Evolutionary conservation across 2,888 invertebrate species (phyloP).

Genomic region (Machimus atricapillus): DNA sequence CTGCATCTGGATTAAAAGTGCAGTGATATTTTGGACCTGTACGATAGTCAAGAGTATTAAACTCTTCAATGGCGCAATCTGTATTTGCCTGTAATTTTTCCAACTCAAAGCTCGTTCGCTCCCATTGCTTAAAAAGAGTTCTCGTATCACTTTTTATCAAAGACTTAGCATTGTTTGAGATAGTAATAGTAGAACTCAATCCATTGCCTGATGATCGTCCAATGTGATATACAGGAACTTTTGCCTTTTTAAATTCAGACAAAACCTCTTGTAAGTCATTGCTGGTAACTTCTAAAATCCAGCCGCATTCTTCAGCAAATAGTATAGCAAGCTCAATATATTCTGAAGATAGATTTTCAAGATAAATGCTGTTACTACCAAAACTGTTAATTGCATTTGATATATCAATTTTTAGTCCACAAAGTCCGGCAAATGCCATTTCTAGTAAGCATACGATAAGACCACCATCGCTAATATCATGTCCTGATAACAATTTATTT

Average conservation of each 20-base stretch:
- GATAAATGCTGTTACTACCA: slow-evolving; percentile 47
- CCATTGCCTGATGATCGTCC: slow-evolving; percentile 74
- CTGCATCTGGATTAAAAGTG: slow-evolving; percentile 72
- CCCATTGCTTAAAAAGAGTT: slow-evolving; percentile 85
- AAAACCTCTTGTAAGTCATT: slow-evolving; percentile 68
- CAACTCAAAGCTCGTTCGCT: slow-evolving; percentile 90
- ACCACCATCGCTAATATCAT: slow-evolving; percentile 97
- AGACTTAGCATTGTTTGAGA: slow-evolving; percentile 49
- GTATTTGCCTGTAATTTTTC: slow-evolving; percentile 85
- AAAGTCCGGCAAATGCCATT: slow-evolving; percentile 94
- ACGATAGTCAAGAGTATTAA: slow-evolving; percentile 71
- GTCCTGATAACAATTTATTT: slow-evolving; percentile 72
- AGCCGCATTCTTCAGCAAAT: slow-evolving; percentile 87
- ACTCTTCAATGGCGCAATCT: slow-evolving; percentile 82
- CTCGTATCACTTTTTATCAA: slow-evolving; percentile 71
- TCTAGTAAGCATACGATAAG: slow-evolving; percentile 87
- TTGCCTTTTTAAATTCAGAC: slow-evolving; percentile 67
- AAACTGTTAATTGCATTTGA: slow-evolving; percentile 60
- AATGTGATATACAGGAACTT: slow-evolving; percentile 72
- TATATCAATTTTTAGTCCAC: slow-evolving; percentile 76
- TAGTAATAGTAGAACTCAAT: slow-evolving; percentile 61
- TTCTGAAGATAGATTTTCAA: slow-evolving; percentile 53
- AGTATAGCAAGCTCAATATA: slow-evolving; percentile 72
- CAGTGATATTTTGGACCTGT: slow-evolving; percentile 76
- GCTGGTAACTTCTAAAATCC: slow-evolving; percentile 77